A percentile compares a stretch with the other conserved stretches of the same genome.
phyloP scores from a whole-genome alignment of 2,113 vertebrate species.

The Hymenochirus boettgeri region DNA sequence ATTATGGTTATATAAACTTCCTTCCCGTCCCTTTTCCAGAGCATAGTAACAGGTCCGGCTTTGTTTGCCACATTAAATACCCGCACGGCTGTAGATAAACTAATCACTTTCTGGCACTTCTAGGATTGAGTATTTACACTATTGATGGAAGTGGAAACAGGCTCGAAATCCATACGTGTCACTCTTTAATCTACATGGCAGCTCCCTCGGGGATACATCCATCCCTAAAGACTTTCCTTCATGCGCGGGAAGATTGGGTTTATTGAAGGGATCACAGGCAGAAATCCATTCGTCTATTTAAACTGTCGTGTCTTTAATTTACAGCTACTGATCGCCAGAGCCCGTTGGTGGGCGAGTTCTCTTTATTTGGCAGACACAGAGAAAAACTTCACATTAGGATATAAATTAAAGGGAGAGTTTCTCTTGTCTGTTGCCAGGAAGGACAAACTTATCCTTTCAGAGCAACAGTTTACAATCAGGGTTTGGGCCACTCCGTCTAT shows the following conservation, averaged over 20 bases:
- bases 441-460: not conserved
- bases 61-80: slow-evolving; percentile 2
- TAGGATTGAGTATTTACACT: not conserved
- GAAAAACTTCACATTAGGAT: not conserved
- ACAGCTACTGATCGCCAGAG: slow-evolving; percentile 12
- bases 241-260: slow-evolving; percentile 6
- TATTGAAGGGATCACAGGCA: not conserved
- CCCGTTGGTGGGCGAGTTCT: not conserved
- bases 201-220: not conserved
- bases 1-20: too few relatives aligned
- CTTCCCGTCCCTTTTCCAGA: too few relatives aligned
- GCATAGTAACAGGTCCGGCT: not conserved
- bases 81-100: not conserved
- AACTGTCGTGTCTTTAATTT: slow-evolving; percentile 22
- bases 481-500: too few relatives aligned
- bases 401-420: not conserved
- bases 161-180: slow-evolving; percentile 14
- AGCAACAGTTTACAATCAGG: not conserved
- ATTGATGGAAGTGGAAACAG: slow-evolving; percentile 2
- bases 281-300: not conserved
- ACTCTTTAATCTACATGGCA: not conserved
- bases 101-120: slow-evolving; percentile 1
- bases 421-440: not conserved
- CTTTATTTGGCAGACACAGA: not conserved
- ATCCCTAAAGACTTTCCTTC: not conserved